phyloP scores from a whole-genome alignment of 2,888 invertebrate species.

The Boloria euphrosyne region DNA sequence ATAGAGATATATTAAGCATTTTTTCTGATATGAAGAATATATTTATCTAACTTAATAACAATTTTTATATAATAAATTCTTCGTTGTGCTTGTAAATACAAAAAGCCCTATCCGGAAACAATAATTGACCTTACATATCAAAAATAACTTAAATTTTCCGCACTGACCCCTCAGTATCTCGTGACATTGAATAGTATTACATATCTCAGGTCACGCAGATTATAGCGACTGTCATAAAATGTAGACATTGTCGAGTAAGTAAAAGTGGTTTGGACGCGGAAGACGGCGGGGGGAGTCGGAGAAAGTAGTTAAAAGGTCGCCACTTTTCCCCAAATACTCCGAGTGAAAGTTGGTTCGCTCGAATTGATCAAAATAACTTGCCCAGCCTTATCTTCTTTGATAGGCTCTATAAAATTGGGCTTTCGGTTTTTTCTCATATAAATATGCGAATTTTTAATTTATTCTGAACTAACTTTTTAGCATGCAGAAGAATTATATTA shows the following conservation, averaged over 20 bases:
- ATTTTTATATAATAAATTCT: no score
- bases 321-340: constrained; percentile 81
- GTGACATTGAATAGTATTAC: constrained; percentile 13
- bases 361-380: constrained; percentile 60
- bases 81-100: background rate
- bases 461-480: no score
- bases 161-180: constrained; percentile 38
- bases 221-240: constrained; percentile 1
- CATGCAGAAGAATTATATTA: no score
- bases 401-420: no score
- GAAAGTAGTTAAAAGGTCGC: constrained; percentile 81
- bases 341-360: constrained; percentile 75
- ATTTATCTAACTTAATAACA: no score
- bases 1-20: no score
- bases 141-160: constrained; percentile 38
- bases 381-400: no score
- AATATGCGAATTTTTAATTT: no score
- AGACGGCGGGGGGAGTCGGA: constrained; percentile 56
- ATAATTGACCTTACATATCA: background rate
- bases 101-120: constrained; percentile 4
- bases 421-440: no score
- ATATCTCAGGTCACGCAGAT: constrained; percentile 20
- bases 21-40: no score
- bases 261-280: constrained; percentile 74
- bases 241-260: constrained; percentile 52